Base-by-base conservation (phyloP, 2,888 invertebrate genomes). In the Leptopilina drosophilae region DNA sequence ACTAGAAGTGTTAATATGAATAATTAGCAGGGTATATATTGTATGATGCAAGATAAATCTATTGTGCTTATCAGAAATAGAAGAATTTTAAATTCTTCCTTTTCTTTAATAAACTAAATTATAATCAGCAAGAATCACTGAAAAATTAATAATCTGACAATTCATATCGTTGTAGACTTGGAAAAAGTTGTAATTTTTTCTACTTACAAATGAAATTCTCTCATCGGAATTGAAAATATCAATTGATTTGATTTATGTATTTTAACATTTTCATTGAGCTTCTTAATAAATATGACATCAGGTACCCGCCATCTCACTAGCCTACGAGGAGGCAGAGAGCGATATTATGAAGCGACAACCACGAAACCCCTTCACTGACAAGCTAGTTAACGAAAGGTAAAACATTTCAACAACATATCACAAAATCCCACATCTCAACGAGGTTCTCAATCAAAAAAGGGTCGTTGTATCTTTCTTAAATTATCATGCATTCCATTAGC, bases 281-380 rank as follows among this genome's bases (percentile, higher is more conserved):
- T 90, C 82, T 91, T 91, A 89, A 90, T 91, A 33, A 90, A 91
- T 91, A 85, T 91, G 90, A 91, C 90, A 86, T 91, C 85, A 92
- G 94, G 93, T 94, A 93, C 96, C 96, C 89, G 96, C 96, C 92
- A 97, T 97, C 93, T 96, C 96, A 87, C 94, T 97, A 93, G 96
- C 96, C 91, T 97, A 96, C 92, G 96, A 97, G 94, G 95, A 95
- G 93, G 96, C 96, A 86, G 96, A 96, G 93, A 94, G 95, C 89
- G 96, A 97, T 94, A 97, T 97, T 93, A 96, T 96, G 96, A 96
- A 96, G 94, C 94, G 96, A 91, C 95, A 95, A 89, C 96, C 96
- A 90, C 94, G 96, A 93, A 95, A 96, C 93, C 96, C 96, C 87
- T 94, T 94, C 93, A 95, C 94, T 92, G 97, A 97, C 93, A 96